Evolutionary conservation across 2,113 vertebrate species (phyloP).

Genomic region (Anguilla rostrata): DNA sequence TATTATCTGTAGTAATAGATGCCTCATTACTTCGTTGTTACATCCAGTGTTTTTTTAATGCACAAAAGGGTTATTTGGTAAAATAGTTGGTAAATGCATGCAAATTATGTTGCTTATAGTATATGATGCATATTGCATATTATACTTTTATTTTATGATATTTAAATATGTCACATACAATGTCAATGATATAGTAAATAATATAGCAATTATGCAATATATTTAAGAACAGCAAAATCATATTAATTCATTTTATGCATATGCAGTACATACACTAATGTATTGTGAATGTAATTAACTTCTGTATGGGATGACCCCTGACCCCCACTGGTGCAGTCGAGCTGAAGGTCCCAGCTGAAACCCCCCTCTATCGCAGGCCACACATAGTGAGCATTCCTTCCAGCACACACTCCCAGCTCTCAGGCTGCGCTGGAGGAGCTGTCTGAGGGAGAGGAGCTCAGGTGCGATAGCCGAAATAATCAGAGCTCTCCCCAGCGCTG

Average conservation of each 20-base stretch:
- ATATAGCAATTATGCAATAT: too few relatives aligned
- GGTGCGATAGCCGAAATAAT: not conserved
- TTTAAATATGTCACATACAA: not conserved
- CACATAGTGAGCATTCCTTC: slow-evolving; percentile 14
- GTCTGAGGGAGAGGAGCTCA: slow-evolving; percentile 25
- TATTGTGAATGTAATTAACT: too few relatives aligned
- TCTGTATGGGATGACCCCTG: too few relatives aligned
- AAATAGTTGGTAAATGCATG: too few relatives aligned
- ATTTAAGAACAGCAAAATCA: too few relatives aligned
- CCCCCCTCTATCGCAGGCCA: not conserved
- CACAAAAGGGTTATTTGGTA: too few relatives aligned
- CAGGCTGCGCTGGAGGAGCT: slow-evolving; percentile 5
- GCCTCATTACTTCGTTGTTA: too few relatives aligned
- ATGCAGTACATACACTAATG: too few relatives aligned
- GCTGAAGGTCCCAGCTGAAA: not conserved
- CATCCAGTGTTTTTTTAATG: too few relatives aligned
- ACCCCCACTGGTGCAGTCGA: not conserved
- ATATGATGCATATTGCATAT: not conserved
- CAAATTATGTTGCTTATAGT: not conserved
- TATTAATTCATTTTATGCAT: too few relatives aligned
- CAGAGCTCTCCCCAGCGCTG: slow-evolving; percentile 19
- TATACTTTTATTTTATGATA: not conserved
- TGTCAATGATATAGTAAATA: too few relatives aligned
- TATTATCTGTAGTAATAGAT: too few relatives aligned
- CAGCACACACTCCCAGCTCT: not conserved